Evolutionary conservation across 2,888 invertebrate species (phyloP), one percentile per base, ranked within the genome.

Genomic region (Oscheius myriophilus): DNA sequence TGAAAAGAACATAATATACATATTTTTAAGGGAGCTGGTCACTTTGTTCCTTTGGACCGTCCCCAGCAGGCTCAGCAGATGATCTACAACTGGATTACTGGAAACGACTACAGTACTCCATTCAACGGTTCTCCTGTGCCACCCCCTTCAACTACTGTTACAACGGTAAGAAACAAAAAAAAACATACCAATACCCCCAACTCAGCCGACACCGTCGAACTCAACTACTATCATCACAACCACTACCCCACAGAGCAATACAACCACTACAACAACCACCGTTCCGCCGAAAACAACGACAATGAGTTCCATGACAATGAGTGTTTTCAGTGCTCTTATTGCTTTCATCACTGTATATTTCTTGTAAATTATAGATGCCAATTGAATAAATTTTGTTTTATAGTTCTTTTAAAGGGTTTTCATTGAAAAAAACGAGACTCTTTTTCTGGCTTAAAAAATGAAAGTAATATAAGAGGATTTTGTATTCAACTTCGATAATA

Each of bases 21-120:
- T n/a, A 52, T 25, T 55, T 3, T 55, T 39, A 18, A 59, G 59
- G 63, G 78, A 39, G 71, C 78, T 12, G 78, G 78, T 26, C 78
- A 78, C 57, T 72, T 75, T 51, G 78, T 78, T 0, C 75, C 78
- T 23, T 69, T 73, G 14, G 78, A 78, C 62, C 64, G 78, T 9
- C 78, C 78, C 14, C 71, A 70, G 26, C 71, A 71, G 59, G 72
- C 75, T 7, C 71, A 70, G 6, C 78, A 78, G 45, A 70, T 78
- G 73, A 73, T 78, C 3, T 75, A 71, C 61, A 78, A 78, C 52
- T 75, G 67, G 59, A 49, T 78, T 3, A 61, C 69, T 9, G 33
- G 43, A 0, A 59, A 58, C 18, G 71, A 71, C 49, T 78, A 73
- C 54, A 78, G 69, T 51, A 70, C 72, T n/a, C 75, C 73, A 2